Evolutionary conservation across 2,888 invertebrate species (phyloP).

Genomic region (Caenorhabditis sulstoni): DNA sequence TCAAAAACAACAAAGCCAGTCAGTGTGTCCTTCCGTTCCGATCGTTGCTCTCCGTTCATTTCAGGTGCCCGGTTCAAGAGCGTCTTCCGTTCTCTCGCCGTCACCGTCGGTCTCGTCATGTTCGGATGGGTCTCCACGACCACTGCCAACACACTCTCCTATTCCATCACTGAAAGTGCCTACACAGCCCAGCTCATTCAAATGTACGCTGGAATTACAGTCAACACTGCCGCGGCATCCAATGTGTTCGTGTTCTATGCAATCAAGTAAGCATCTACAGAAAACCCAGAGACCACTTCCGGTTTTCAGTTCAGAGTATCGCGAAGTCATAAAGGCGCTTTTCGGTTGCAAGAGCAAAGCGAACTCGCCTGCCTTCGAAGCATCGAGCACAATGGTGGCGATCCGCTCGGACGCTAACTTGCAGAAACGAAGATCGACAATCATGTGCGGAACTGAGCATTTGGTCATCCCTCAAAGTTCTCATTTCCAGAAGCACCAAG

Average conservation of each 20-base stretch:
- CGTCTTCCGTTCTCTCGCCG: constrained; percentile 60
- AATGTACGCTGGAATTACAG: constrained; percentile 66
- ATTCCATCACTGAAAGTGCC: constrained; percentile 37
- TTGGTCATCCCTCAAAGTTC: background rate
- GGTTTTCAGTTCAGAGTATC: constrained; percentile 47
- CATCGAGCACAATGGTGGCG: constrained; percentile 8
- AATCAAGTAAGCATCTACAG: constrained; percentile 46
- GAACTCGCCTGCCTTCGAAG: constrained; percentile 16
- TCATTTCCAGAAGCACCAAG: constrained; percentile 20
- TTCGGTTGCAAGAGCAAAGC: constrained; percentile 40
- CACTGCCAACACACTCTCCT: constrained; percentile 52
- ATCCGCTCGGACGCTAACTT: constrained; percentile 17
- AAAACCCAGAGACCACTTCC: background rate
- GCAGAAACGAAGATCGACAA: constrained; percentile 26
- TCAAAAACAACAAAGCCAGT: constrained; percentile 60
- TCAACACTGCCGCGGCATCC: constrained; percentile 58
- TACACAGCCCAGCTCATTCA: constrained; percentile 53
- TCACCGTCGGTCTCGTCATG: constrained; percentile 62
- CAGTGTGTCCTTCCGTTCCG: background rate
- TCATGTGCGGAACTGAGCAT: too few species aligned
- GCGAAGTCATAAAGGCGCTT: constrained; percentile 48
- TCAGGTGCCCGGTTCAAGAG: constrained; percentile 58
- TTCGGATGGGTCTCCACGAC: constrained; percentile 63
- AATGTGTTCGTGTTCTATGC: constrained; percentile 64
- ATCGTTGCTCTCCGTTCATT: background rate